Base-by-base conservation (phyloP, 2,888 invertebrate genomes). In the Cryptophagus acutangulus region DNA sequence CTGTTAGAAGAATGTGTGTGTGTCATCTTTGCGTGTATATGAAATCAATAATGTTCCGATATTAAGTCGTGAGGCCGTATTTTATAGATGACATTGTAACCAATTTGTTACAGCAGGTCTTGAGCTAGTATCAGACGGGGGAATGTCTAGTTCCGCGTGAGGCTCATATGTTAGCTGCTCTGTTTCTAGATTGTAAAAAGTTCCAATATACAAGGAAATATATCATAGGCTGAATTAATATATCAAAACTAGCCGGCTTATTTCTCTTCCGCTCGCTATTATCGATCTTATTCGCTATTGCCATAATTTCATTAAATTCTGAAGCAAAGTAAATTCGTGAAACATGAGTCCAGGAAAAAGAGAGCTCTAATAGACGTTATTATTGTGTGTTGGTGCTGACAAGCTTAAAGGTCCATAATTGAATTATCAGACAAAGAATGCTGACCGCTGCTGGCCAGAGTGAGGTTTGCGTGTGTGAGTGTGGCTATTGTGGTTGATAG, bases 391-490 rank as follows among this genome's bases (percentile, higher is more conserved):
- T 31, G n/a, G 31, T 31, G 16, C 31, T 31, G 50, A 52, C 49
- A 48, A 49, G 46, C 59, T 54, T n/a, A 58, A 61, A 59, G 58
- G 58, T 51, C 55, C 43, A 49, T 67, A 66, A 68, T 67, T 63
- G 62, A 66, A 67, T 68, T 68, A 68, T 52, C 63, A 53, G 53
- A 53, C 62, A 62, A 65, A 63, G 63, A 63, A 62, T 58, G 63
- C 59, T 65, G 66, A 65, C 66, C 63, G 60, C 52, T n/a, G n/a
- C n/a, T 61, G 62, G 60, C 58, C 61, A 57, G 49, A 45, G 46
- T 42, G 44, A 43, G 8, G 31, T 31, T 31, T 26, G n/a, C n/a
- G n/a, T n/a, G n/a, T n/a, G n/a, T n/a, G n/a, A n/a, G n/a, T 31
- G 31, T 16, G 31, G 31, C 4, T 16, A 4, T 10, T 31, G 31